Percentiles rank a stretch among this genome's conserved stretches.
These are phyloP conservation scores for Lasioglossum villosulum DNA, from an alignment of 2,888 invertebrate species.

Conservation along the genomic window DNA sequence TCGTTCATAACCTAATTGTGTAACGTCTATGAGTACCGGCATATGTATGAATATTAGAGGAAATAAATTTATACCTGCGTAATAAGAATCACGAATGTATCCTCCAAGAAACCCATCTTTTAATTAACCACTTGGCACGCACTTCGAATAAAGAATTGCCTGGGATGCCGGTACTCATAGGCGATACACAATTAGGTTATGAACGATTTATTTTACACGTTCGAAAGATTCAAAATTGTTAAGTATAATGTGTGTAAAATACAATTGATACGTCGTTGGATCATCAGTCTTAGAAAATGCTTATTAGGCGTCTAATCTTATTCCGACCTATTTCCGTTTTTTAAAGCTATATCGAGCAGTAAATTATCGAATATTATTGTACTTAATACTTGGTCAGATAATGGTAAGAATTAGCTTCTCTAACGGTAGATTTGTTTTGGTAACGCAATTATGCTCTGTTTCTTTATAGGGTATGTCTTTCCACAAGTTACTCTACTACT, in stretches of 20 bases:
- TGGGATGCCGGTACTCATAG: too few species aligned
- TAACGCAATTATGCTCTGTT: slow-evolving; percentile 8
- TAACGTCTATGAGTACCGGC: slow-evolving; percentile 39
- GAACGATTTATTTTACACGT: too few species aligned
- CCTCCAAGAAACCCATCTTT: slow-evolving; percentile 93
- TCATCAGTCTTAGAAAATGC: slow-evolving; percentile 43
- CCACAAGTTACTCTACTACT: too few species aligned
- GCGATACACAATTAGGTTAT: too few species aligned
- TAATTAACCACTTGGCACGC: slow-evolving; percentile 20
- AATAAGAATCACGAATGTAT: slow-evolving; percentile 92
- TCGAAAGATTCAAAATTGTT: too few species aligned
- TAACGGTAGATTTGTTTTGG: neutral
- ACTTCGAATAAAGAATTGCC: too few species aligned
- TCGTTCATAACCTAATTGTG: slow-evolving; percentile 65
- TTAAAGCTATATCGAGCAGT: slow-evolving; percentile 99
- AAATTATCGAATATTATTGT: slow-evolving; percentile 99
- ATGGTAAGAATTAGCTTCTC: slow-evolving; percentile 88
- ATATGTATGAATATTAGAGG: slow-evolving; percentile 45
- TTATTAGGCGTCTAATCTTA: slow-evolving; percentile 30
- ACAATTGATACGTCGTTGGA: slow-evolving; percentile 16
- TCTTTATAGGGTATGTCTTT: slow-evolving; percentile 97
- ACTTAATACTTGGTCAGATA: slow-evolving; percentile 96
- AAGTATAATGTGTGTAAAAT: slow-evolving; percentile 21
- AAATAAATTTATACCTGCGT: slow-evolving; percentile 86
- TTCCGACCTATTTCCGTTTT: slow-evolving; percentile 90